Percentiles rank a stretch among this genome's conserved stretches.
phyloP scores from a whole-genome alignment of 2,113 vertebrate genomes.

The Sylvilagus bachmani region DNA sequence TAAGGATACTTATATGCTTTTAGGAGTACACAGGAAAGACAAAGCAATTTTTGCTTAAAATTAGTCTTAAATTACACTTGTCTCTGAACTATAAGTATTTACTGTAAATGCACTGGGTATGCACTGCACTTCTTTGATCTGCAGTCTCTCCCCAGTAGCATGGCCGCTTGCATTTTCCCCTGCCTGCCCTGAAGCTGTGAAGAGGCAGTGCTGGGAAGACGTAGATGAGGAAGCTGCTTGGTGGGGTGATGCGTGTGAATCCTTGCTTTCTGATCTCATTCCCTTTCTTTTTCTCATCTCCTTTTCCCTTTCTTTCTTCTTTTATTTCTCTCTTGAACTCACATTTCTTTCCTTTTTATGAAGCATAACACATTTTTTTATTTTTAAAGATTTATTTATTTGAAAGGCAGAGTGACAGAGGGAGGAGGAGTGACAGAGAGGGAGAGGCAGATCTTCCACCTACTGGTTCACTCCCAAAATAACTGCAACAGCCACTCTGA shows the following conservation, averaged over 20 bases:
- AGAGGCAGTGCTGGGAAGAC: background rate
- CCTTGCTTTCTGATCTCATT: background rate
- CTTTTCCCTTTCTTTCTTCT: background rate
- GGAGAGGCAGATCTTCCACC: no score
- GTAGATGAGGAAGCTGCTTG: background rate
- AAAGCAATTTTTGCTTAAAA: constrained; percentile 54
- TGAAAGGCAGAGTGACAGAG: no score
- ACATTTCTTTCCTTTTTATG: background rate
- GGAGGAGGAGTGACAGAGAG: no score
- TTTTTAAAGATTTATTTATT: background rate
- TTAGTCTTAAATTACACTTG: constrained; percentile 22
- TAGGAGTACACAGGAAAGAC: constrained; percentile 22
- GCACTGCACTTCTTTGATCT: background rate
- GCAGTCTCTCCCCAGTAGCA: background rate
- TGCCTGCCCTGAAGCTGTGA: background rate
- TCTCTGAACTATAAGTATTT: constrained; percentile 50
- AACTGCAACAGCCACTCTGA: no score
- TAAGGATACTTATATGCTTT: constrained; percentile 32
- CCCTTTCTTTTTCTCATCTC: background rate
- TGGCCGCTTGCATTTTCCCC: background rate
- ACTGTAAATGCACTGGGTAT: background rate
- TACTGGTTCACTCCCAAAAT: no score
- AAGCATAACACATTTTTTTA: background rate
- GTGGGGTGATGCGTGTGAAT: background rate
- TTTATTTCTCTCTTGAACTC: background rate